Evolutionary conservation across 2,888 invertebrate genomes (phyloP).

Genomic region (Aproaerema taeniolella): DNA sequence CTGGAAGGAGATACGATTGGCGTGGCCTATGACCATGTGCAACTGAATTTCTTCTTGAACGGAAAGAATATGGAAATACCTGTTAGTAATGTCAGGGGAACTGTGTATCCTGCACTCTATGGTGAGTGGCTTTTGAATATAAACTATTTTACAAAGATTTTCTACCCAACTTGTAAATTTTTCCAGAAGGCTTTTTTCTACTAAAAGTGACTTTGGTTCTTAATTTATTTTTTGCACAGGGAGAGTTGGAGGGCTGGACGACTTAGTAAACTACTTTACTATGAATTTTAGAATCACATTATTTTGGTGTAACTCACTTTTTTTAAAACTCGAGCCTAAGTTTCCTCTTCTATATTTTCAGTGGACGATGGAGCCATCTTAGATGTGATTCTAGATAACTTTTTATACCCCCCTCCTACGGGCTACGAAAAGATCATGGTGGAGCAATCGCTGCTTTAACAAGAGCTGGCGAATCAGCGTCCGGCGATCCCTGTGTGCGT

Average conservation of each 20-base stretch:
- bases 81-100: conserved; percentile 91
- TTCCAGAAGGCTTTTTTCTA: no score
- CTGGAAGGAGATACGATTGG: conserved; percentile 97
- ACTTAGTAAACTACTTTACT: no score
- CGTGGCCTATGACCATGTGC: conserved; percentile 96
- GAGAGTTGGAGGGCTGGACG: no score
- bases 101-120: conserved; percentile 94
- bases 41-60: conserved; percentile 96
- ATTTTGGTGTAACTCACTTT: no score
- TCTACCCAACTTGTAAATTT: no score
- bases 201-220: no score
- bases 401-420: conserved; percentile 87
- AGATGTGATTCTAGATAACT: conserved; percentile 95
- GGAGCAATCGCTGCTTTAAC: conserved; percentile 96
- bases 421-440: conserved; percentile 98
- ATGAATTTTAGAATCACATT: no score
- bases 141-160: no score
- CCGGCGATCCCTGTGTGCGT: conserved; percentile 24
- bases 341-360: no score
- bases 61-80: conserved; percentile 92
- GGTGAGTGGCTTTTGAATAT: conserved; percentile 76
- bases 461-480: conserved; percentile 21
- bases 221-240: no score
- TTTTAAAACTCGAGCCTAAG: no score
- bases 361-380: conserved; percentile 98